phyloP scores from a whole-genome alignment of 2,888 invertebrate species.

The Unio pictorum region DNA sequence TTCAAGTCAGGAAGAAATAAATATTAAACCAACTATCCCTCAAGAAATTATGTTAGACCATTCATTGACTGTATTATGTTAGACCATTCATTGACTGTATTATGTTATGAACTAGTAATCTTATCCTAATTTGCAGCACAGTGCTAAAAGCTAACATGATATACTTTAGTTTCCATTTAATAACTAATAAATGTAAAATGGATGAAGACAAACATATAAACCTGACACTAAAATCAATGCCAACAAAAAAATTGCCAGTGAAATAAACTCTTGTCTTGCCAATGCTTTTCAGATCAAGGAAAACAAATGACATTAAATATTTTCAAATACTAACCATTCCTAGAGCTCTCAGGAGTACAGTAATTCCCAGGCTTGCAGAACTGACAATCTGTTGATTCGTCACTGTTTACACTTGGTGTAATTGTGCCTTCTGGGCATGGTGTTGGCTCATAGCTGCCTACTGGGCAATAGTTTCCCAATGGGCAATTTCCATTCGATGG shows the following conservation, averaged over 20 bases:
- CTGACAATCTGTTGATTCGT: constrained; percentile 61
- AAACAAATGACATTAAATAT: background rate
- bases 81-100: no score
- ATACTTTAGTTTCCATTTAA: no score
- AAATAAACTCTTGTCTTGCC: background rate
- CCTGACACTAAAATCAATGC: no score
- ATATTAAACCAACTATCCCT: no score
- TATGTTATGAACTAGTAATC: no score
- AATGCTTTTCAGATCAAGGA: background rate
- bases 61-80: no score
- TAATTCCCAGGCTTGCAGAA: constrained; percentile 62
- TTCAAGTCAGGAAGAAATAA: no score
- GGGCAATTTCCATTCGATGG: constrained; percentile 62
- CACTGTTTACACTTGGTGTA: constrained; percentile 59
- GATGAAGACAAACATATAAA: no score
- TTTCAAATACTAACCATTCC: constrained; percentile 47
- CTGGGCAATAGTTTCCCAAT: constrained; percentile 68
- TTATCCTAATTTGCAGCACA: no score
- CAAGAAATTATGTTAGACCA: no score
- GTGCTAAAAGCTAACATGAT: no score
- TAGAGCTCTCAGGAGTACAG: constrained; percentile 63
- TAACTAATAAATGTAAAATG: no score
- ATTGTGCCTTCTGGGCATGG: constrained; percentile 66
- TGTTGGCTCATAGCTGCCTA: constrained; percentile 56
- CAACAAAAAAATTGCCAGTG: background rate